Evolutionary conservation across 2,113 vertebrate species (phyloP).

Genomic region (Morone saxatilis): DNA sequence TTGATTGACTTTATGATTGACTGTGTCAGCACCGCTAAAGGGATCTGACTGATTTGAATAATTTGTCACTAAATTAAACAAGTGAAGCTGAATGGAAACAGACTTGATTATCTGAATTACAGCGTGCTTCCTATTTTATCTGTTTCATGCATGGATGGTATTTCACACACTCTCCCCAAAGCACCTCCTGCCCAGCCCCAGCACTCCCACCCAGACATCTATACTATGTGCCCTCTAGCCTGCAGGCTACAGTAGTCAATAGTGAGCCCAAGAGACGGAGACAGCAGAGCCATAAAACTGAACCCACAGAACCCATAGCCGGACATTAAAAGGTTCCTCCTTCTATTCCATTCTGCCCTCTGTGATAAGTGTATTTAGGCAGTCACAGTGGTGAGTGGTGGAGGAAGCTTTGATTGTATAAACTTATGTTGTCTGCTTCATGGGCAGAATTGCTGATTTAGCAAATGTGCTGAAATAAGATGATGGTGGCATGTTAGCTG

Average conservation of each 20-base stretch:
- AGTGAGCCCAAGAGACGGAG: slow-evolving; percentile 47
- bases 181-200: slow-evolving; percentile 8
- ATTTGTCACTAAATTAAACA: slow-evolving; percentile 21
- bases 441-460: slow-evolving; percentile 25
- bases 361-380: slow-evolving; percentile 44
- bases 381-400: slow-evolving; percentile 1
- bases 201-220: slow-evolving; percentile 43
- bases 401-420: slow-evolving; percentile 25
- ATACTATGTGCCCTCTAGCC: slow-evolving; percentile 20
- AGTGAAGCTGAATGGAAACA: background rate
- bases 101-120: slow-evolving; percentile 12
- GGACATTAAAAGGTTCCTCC: slow-evolving; percentile 42
- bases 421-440: slow-evolving; percentile 23
- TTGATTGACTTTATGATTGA: background rate
- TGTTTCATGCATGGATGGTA: slow-evolving; percentile 23
- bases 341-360: slow-evolving; percentile 30
- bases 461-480: slow-evolving; percentile 11
- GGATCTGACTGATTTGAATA: slow-evolving; percentile 19
- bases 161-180: slow-evolving; percentile 43
- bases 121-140: background rate
- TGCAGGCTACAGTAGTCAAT: slow-evolving; percentile 39
- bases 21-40: background rate
- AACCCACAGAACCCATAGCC: slow-evolving; percentile 12
- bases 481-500: slow-evolving; percentile 18
- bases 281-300: slow-evolving; percentile 55